Evolutionary conservation across 2,113 vertebrate species (phyloP), one percentile per base, ranked within the genome.

Genomic region (Propithecus coquereli): DNA sequence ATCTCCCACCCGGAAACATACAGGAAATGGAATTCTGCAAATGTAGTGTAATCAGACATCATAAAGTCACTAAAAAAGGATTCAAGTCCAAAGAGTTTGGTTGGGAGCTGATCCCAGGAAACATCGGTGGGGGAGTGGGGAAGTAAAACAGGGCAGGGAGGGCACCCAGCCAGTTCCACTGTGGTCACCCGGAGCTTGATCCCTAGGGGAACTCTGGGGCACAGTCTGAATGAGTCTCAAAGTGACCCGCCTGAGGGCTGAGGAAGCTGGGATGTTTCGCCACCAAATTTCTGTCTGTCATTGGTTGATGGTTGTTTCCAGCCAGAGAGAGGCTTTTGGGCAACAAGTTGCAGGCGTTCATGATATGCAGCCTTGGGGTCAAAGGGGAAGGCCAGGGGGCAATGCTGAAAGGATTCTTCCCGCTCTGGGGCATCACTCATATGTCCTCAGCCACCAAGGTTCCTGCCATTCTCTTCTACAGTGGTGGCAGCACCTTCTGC

Each of bases 11-110:
- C 0, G 0, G 87, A 87, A 80, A 74, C 30, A 30, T 7, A 40
- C 1, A 52, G 68, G 63, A 80, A 90, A 68, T 16, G 32, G 70
- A 76, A 90, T 97, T 80, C 74, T 95, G 80, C 85, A 90, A 94
- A 82, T 37, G 27, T 65, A 80, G 89, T 87, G 84, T 91, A 71
- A 83, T 32, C 16, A 27, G 61, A 5, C 61, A 4, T 66, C 70
- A 50, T 27, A 34, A n/a, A 94, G 18, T 68, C 66, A 89, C 23
- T 2, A 77, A 68, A 82, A 32, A 66, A 50, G 47, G 65, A 70
- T 40, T 80, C 37, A 25, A 52, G 30, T 52, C 16, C 54, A 40
- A 40, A 47, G 37, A 82, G 34, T 92, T 95, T 73, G 27, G 73
- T 47, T 43, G 43, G 68, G 81, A 96, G 74, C 74, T 34, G 61